These are phyloP conservation scores for Gopherus flavomarginatus DNA, from an alignment of 2,113 vertebrate genomes.

Conservation along the genomic window DNA sequence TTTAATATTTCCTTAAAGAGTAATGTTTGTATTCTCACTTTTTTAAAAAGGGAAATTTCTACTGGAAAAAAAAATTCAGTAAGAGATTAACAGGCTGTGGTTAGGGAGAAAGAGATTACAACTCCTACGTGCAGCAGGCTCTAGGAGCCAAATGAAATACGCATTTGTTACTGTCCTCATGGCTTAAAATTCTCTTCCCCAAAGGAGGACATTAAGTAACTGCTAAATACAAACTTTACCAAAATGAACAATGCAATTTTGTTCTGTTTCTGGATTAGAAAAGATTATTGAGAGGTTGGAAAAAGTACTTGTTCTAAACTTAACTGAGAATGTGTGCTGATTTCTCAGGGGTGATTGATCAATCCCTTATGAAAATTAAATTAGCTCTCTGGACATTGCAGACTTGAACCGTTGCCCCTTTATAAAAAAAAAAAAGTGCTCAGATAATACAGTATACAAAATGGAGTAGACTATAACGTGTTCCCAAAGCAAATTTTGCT, in stretches of 20 bases:
- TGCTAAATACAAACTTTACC: not conserved
- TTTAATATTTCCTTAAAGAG: not conserved
- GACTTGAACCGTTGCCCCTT: not conserved
- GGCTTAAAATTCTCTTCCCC: not conserved
- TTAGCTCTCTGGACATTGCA: not conserved
- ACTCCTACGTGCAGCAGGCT: not conserved
- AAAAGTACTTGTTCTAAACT: not conserved
- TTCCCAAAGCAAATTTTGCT: not conserved
- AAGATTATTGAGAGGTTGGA: not conserved
- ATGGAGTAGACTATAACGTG: not conserved
- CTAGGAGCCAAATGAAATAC: not conserved
- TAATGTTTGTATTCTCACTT: not conserved
- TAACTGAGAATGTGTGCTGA: not conserved
- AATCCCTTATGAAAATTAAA: not conserved
- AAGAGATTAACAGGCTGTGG: not conserved
- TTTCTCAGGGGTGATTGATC: slow-evolving; percentile 6
- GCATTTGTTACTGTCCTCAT: not conserved
- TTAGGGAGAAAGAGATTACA: not conserved
- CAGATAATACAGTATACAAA: not conserved
- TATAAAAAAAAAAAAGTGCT: slow-evolving; percentile 50
- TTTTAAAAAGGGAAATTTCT: not conserved
- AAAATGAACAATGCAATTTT: fast-evolving
- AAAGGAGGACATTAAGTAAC: not conserved
- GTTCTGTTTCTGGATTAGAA: not conserved
- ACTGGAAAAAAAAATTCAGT: fast-evolving